Evolutionary conservation across 2,797 vertebrate species (phyloP).

Genomic region (Tinamus major): DNA sequence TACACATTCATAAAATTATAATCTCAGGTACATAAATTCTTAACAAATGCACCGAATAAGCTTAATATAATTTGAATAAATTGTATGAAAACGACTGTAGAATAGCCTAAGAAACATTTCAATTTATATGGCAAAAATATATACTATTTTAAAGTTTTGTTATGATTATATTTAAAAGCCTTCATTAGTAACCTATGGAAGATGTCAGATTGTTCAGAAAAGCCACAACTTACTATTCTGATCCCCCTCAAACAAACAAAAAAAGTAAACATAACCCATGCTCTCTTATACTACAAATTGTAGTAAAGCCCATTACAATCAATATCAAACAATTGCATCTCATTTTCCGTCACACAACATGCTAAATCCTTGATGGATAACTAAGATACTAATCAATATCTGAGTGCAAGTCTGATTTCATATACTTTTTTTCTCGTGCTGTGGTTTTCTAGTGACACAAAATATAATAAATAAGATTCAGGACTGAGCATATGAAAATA

Average conservation of each 20-base stretch:
- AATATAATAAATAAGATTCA: not conserved
- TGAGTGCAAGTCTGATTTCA: constrained; percentile 34
- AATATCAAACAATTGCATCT: constrained; percentile 55
- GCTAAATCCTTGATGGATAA: constrained; percentile 55
- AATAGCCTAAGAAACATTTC: not conserved
- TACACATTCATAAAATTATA: not conserved
- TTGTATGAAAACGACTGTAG: not conserved
- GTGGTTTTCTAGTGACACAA: not conserved
- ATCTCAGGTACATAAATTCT: not conserved
- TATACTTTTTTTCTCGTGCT: not conserved
- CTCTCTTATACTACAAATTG: constrained; percentile 30
- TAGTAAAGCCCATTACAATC: constrained; percentile 43
- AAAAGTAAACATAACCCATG: too few species aligned
- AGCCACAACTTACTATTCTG: constrained; percentile 26
- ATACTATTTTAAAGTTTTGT: not conserved
- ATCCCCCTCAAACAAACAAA: not conserved
- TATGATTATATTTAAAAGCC: not conserved
- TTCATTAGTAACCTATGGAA: not conserved
- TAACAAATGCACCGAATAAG: not conserved
- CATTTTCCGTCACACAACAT: constrained; percentile 56
- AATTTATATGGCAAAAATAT: not conserved
- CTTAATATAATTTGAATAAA: not conserved
- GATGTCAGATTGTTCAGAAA: not conserved
- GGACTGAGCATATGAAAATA: not conserved
- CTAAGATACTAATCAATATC: constrained; percentile 56